These are phyloP conservation scores for Fragum sueziense DNA, from an alignment of 2,888 invertebrate genomes.

Conservation along the genomic window DNA sequence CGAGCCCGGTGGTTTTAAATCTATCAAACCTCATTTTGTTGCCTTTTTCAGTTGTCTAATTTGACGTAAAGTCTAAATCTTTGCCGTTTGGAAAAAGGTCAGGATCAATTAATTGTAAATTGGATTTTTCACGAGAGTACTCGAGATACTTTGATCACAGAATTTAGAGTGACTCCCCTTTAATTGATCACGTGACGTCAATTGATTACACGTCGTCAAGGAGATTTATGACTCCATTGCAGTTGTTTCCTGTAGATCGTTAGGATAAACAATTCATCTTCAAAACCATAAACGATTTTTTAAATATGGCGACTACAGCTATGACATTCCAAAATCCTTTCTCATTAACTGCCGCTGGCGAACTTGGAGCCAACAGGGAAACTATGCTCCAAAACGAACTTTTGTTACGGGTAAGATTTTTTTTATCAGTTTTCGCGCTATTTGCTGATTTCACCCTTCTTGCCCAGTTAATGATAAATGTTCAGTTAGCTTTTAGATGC, in stretches of 20 bases:
- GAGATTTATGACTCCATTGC: conserved; percentile 59
- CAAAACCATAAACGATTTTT: not conserved
- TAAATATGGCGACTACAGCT: conserved; percentile 56
- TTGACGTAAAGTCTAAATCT: too few relatives aligned
- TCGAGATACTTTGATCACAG: conserved; percentile 2
- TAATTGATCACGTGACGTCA: conserved; percentile 8
- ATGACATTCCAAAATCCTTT: conserved; percentile 62
- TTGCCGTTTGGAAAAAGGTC: too few relatives aligned
- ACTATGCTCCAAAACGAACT: conserved; percentile 81
- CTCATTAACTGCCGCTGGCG: conserved; percentile 77
- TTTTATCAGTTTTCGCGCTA: conserved; percentile 39
- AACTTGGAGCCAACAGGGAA: conserved; percentile 77
- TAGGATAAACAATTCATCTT: conserved; percentile 54
- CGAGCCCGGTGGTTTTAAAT: too few relatives aligned
- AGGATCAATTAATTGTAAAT: too few relatives aligned
- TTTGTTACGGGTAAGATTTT: conserved; percentile 75
- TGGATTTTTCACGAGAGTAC: too few relatives aligned
- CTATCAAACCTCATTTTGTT: too few relatives aligned
- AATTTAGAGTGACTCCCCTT: conserved; percentile 12
- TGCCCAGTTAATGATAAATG: too few relatives aligned
- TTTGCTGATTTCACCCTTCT: too few relatives aligned
- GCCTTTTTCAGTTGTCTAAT: too few relatives aligned
- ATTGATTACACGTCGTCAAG: conserved; percentile 64
- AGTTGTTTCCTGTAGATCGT: conserved; percentile 46
- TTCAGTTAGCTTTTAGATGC: too few relatives aligned